Base-by-base conservation (phyloP, 2,888 invertebrate species). In the Himalopsyche japonica region DNA sequence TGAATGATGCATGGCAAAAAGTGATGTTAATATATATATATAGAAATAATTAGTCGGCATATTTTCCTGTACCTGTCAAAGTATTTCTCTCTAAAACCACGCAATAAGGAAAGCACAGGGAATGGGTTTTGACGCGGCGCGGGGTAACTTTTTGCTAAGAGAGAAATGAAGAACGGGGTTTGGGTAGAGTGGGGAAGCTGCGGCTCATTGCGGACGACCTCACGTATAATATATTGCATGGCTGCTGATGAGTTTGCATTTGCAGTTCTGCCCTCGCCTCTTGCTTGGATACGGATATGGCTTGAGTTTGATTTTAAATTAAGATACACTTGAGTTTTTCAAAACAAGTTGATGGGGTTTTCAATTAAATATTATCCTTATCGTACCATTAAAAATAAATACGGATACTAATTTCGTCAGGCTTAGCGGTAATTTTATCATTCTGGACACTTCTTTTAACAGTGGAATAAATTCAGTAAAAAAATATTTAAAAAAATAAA, bases 141-240 rank as follows among this genome's bases (percentile, higher is more conserved):
- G 81, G 79, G 83, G 84, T 80, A 79, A 86, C 85, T 86, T 86
- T 86, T 85, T 86, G 85, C 86, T 79, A 64, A 47, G 81, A 80
- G 79, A 76, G 37, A n/a, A 79, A 37, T 43, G 79, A 79, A 79
- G 47, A 37, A 79, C n/a, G 76, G 76, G 18, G 76, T 32, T 30
- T 76, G 76, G 37, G 76, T 37, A 20, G 2, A 6, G 57, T 57
- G 77, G 77, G 84, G 84, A 20, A 79, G 83, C 87, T 86, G 87
- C 83, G 88, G 87, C 88, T 88, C 88, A 88, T 88, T 88, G 88
- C 88, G 86, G 88, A 85, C 88, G 88, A 88, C 88, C 88, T 88
- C 88, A 87, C 88, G 87, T 88, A 88, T 88, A 88, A 88, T 88
- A 88, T 88, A 88, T 88, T 88, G 88, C 88, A 87, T 87, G 88